phyloP scores from a whole-genome alignment of 2,797 vertebrate genomes.

The Anolis apletophallus region DNA sequence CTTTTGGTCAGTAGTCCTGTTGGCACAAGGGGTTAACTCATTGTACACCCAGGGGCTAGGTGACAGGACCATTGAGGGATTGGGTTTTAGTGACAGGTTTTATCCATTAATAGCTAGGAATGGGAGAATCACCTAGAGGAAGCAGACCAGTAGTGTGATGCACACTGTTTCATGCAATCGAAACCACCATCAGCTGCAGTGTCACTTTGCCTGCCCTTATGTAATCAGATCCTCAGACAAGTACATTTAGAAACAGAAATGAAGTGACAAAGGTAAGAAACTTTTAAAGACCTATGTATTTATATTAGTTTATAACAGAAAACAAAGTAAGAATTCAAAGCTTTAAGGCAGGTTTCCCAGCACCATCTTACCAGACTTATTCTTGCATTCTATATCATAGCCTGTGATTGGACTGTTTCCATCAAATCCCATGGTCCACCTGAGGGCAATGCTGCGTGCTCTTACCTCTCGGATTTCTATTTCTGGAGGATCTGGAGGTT shows the following conservation, averaged over 20 bases:
- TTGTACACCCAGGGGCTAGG: too few species aligned
- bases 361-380: slow-evolving; percentile 90
- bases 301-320: accelerated
- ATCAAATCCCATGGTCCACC: slow-evolving; percentile 99
- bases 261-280: not conserved
- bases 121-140: too few species aligned
- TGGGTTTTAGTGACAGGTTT: too few species aligned
- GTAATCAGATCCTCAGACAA: not conserved
- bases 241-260: not conserved
- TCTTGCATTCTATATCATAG: slow-evolving; percentile 99
- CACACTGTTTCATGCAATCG: too few species aligned
- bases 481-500: slow-evolving; percentile 96
- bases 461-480: slow-evolving; percentile 97
- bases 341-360: slow-evolving; percentile 15
- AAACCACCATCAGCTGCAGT: too few species aligned
- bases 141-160: too few species aligned
- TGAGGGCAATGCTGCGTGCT: slow-evolving; percentile 94
- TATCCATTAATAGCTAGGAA: too few species aligned
- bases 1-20: too few species aligned
- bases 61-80: too few species aligned
- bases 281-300: not conserved
- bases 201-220: too few species aligned
- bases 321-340: not conserved
- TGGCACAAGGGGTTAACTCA: too few species aligned
- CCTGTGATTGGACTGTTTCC: slow-evolving; percentile 98